Conservation (phyloP, 2,797 vertebrate species). For the Sylvia borin region DNA sequence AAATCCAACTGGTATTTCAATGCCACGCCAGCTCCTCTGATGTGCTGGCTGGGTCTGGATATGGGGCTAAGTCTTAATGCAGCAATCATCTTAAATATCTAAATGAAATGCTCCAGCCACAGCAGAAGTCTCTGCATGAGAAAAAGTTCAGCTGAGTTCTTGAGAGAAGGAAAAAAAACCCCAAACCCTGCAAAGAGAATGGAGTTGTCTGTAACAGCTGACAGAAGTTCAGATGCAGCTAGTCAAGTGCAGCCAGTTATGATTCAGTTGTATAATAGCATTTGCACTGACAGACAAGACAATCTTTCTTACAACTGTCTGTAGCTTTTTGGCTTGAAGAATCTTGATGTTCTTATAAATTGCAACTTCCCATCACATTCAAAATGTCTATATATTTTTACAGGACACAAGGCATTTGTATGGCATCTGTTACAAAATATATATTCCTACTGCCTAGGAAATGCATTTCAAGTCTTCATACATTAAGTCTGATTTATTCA, state of each 20-base stretch:
- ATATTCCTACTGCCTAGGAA: conserved; percentile 42
- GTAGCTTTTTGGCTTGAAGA: conserved; percentile 61
- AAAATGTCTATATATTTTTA: conserved; percentile 68
- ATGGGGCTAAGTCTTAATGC: not conserved
- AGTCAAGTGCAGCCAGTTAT: conserved; percentile 67
- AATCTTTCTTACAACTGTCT: conserved; percentile 67
- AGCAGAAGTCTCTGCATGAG: not conserved
- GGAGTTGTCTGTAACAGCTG: conserved; percentile 50
- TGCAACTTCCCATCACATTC: conserved; percentile 59
- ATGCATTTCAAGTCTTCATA: conserved; percentile 59
- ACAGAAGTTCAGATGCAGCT: conserved; percentile 59
- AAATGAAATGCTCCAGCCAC: not conserved
- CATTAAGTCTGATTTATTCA: conserved; percentile 63
- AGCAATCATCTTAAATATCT: not conserved
- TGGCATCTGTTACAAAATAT: conserved; percentile 67
- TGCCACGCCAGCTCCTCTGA: not conserved
- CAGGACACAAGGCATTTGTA: conserved; percentile 65
- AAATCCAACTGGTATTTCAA: not conserved
- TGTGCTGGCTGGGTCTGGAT: no score
- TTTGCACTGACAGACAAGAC: conserved; percentile 69
- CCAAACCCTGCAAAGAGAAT: not conserved
- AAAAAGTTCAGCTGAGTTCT: not conserved
- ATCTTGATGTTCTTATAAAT: conserved; percentile 64
- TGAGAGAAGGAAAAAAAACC: not conserved
- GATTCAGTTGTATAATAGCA: conserved; percentile 58